Base-by-base conservation (phyloP, 2,888 invertebrate genomes). In the Caenorhabditis sinica region DNA sequence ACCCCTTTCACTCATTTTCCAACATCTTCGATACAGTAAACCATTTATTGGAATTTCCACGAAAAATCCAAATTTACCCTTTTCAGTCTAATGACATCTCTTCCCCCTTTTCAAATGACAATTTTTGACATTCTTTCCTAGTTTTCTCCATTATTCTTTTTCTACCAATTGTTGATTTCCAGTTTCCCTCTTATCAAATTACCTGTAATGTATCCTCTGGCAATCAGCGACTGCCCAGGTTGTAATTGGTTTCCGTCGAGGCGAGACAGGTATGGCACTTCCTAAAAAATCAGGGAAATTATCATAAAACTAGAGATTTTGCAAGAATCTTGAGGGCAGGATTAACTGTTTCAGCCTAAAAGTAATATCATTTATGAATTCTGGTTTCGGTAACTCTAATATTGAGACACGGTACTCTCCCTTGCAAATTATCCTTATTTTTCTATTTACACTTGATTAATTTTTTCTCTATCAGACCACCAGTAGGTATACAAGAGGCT, bases 161-260 rank as follows among this genome's bases (percentile, higher is more conserved):
- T 51, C 30, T 40, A 51, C 8, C 49, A n/a, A 33, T 40, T 58
- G 2, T 73, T 28, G 28, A 49, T 45, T 66, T 75, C n/a, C 56
- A 15, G 11, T 56, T 20, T 23, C 9, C 17, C 23, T 25, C 51
- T 72, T 71, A 76, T 71, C 69, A 69, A 65, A 36, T 66, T 63
- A 90, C 91, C 91, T 71, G 89, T 89, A 65, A 92, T 88, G 74
- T 90, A 82, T 73, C 92, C 92, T 43, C 92, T 85, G 53, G 91
- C 89, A 79, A 93, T 89, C n/a, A 92, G 84, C 17, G 92, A 92
- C 75, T 92, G 92, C 1, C 92, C 92, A 13, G 91, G 88, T 79
- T 91, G 91, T 49, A 92, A 86, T 63, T 90, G 89, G 69, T 90
- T 89, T 33, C 92, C 92, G 71, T 92, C 92, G 36, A 92, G 87